A percentile compares a stretch with the other conserved stretches of the same genome.
These are phyloP conservation scores for Rhipidura dahli DNA, from an alignment of 2,113 vertebrate genomes.

Conservation along the genomic window DNA sequence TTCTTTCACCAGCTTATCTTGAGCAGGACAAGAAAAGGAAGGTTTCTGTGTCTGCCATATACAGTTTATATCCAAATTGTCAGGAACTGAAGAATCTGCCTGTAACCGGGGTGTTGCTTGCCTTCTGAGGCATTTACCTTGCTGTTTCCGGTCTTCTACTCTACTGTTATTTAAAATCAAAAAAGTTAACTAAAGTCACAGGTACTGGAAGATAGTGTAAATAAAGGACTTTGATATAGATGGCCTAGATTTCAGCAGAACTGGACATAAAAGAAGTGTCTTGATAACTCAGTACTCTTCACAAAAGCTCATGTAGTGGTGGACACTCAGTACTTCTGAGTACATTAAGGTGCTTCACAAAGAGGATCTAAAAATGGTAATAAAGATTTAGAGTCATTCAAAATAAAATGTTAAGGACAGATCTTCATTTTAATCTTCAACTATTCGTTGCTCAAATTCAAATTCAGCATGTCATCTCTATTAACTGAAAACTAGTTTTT, in stretches of 20 bases:
- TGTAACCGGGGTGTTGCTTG: background rate
- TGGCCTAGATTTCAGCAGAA: background rate
- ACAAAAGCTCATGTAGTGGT: fast-evolving
- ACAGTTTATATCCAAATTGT: background rate
- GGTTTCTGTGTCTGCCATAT: background rate
- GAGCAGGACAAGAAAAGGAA: background rate
- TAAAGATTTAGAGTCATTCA: background rate
- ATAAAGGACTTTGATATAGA: background rate
- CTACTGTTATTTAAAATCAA: background rate
- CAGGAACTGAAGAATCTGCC: background rate
- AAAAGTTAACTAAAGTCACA: background rate
- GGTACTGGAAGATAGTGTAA: background rate
- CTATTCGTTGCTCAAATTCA: background rate
- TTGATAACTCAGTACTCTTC: background rate
- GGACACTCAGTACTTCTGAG: background rate
- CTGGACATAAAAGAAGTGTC: background rate
- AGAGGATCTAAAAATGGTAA: background rate
- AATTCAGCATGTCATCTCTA: background rate
- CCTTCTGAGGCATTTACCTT: background rate
- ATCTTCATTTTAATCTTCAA: background rate
- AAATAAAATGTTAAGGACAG: background rate
- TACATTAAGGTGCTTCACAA: background rate
- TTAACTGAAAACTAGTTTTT: background rate
- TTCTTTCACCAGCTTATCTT: background rate
- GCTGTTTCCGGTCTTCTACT: background rate